Evolutionary conservation across 2,113 vertebrate species (phyloP).

Genomic region (Spea bombifrons): DNA sequence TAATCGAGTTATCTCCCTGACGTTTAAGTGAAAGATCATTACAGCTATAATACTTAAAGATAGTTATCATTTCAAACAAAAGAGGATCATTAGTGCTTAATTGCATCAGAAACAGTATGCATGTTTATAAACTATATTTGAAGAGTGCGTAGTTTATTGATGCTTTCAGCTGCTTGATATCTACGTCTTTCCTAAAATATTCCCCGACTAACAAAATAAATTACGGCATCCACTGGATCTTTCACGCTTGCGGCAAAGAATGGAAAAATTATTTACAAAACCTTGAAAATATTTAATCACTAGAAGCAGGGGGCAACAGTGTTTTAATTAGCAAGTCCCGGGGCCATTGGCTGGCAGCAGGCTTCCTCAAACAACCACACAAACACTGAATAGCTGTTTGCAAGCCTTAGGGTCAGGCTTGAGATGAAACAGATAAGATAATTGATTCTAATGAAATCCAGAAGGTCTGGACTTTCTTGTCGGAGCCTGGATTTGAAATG

Average conservation of each 20-base stretch:
- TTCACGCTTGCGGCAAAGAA: conserved; percentile 86
- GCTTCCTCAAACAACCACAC: conserved; percentile 90
- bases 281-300: conserved; percentile 97
- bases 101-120: conserved; percentile 63
- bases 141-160: conserved; percentile 62
- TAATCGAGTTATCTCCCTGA: conserved; percentile 54
- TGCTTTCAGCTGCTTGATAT: conserved; percentile 65
- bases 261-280: conserved; percentile 96
- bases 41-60: conserved; percentile 57
- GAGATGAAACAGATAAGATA: conserved; percentile 99
- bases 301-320: conserved; percentile 87
- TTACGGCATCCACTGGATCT: conserved; percentile 74
- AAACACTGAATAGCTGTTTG: conserved; percentile 80
- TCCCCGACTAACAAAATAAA: conserved; percentile 76
- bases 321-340: conserved; percentile 95
- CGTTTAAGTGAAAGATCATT: conserved; percentile 60
- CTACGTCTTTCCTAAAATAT: conserved; percentile 66
- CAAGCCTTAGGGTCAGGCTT: conserved; percentile 92
- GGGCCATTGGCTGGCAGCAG: conserved; percentile 86
- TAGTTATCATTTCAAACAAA: conserved; percentile 62
- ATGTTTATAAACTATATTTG: conserved; percentile 63
- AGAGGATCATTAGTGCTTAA: conserved; percentile 61
- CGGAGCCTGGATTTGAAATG: conserved; percentile 95
- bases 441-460: conserved; percentile 99
- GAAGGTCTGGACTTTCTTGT: conserved; percentile 85